Percentiles rank a stretch among this genome's conserved stretches.
phyloP scores from a whole-genome alignment of 2,888 invertebrate species.

The Drosophila anomalata region DNA sequence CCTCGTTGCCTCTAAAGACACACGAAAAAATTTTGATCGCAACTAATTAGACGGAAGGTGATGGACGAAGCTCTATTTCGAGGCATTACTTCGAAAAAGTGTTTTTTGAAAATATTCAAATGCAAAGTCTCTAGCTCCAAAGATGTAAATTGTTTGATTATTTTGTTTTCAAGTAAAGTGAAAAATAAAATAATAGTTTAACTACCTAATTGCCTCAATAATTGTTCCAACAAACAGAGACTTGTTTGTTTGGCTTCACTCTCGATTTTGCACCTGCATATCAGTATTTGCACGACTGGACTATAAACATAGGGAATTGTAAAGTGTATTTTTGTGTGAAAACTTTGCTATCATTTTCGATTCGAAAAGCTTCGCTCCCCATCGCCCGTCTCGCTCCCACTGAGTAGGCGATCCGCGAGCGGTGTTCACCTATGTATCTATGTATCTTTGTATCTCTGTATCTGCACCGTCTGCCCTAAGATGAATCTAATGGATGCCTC shows the following conservation, averaged over 20 bases:
- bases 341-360: constrained; percentile 40
- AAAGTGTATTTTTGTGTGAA: constrained; percentile 4
- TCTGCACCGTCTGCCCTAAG: constrained; percentile 18
- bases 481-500: constrained; percentile 40
- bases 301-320: not conserved
- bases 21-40: not conserved
- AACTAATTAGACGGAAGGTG: not conserved
- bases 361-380: constrained; percentile 37
- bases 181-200: no score
- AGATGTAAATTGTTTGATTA: no score
- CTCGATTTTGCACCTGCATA: not conserved
- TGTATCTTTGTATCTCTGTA: constrained; percentile 26
- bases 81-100: no score
- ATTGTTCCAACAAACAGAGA: not conserved
- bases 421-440: constrained; percentile 10
- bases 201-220: no score
- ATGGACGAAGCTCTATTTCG: not conserved
- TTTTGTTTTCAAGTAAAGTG: no score
- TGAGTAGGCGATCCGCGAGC: constrained; percentile 38
- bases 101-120: no score
- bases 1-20: not conserved
- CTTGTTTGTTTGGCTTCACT: not conserved
- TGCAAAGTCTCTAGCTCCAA: no score
- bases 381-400: not conserved
- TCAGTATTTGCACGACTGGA: not conserved